phyloP scores from a whole-genome alignment of 2,113 vertebrate species.

The Acrocephalus arundinaceus region DNA sequence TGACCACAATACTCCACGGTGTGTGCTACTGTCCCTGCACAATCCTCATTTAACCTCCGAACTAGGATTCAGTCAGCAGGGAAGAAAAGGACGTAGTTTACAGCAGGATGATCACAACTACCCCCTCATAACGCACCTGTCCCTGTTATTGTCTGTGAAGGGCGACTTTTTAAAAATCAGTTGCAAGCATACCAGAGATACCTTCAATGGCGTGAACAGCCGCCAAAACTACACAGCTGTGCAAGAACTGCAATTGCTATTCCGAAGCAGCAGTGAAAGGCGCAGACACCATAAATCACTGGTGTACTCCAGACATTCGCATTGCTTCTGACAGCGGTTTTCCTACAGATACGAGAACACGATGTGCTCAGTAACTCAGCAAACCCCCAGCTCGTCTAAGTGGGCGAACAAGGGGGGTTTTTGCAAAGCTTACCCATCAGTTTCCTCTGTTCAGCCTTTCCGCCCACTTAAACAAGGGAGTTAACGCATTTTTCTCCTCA shows the following conservation, averaged over 20 bases:
- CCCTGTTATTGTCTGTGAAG: not conserved
- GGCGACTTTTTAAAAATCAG: not conserved
- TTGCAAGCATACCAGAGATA: not conserved
- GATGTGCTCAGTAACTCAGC: not conserved
- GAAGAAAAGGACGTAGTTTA: not conserved
- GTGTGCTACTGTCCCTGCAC: rapidly evolving
- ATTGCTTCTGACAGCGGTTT: not conserved
- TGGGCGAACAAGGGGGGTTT: rapidly evolving
- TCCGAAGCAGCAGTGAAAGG: not conserved
- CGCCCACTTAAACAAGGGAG: too few relatives aligned
- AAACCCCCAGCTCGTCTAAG: not conserved
- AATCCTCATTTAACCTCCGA: not conserved
- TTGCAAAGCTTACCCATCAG: not conserved
- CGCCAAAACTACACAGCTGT: not conserved
- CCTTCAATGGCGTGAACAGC: not conserved
- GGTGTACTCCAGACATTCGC: not conserved
- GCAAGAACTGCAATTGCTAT: not conserved
- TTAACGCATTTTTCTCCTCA: rapidly evolving
- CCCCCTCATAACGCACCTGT: not conserved
- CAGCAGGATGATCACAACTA: not conserved
- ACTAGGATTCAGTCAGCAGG: not conserved
- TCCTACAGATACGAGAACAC: not conserved
- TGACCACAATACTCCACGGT: rapidly evolving
- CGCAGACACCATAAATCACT: not conserved
- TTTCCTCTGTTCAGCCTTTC: not conserved